Conservation (phyloP, 2,888 invertebrate species). For the Morpho achilles region DNA sequence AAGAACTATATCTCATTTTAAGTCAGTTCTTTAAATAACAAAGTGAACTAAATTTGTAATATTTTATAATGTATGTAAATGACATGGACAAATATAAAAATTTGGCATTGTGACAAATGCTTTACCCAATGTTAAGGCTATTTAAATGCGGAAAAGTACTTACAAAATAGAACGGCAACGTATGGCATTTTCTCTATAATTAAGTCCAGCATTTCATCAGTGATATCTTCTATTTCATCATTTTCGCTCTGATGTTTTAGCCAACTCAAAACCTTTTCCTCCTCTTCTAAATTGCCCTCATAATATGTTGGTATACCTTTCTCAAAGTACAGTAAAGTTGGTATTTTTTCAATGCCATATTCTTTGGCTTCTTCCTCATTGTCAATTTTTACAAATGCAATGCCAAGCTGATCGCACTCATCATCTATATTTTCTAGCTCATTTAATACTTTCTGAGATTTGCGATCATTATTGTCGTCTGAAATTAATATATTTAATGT, state of each 20-base stretch:
- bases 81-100: constrained; percentile 39
- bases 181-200: constrained; percentile 92
- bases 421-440: constrained; percentile 96
- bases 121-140: constrained; percentile 41
- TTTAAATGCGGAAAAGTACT: constrained; percentile 55
- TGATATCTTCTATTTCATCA: constrained; percentile 96
- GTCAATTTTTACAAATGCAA: constrained; percentile 95
- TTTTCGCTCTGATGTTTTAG: constrained; percentile 89
- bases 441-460: constrained; percentile 89
- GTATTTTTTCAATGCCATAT: constrained; percentile 94
- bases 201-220: constrained; percentile 95
- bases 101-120: constrained; percentile 50
- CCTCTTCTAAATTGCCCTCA: constrained; percentile 92
- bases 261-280: constrained; percentile 93
- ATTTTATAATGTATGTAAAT: constrained; percentile 36
- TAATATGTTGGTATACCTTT: constrained; percentile 87
- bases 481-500: constrained; percentile 27
- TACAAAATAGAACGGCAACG: constrained; percentile 95
- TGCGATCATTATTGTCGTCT: constrained; percentile 95
- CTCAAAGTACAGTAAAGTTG: constrained; percentile 90
- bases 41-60: constrained; percentile 34
- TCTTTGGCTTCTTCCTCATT: constrained; percentile 93
- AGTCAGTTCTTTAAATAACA: constrained; percentile 65
- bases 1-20: constrained; percentile 75
- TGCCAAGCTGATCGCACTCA: constrained; percentile 92